Conservation (phyloP, 2,797 vertebrate genomes). For the Natrix natrix region DNA sequence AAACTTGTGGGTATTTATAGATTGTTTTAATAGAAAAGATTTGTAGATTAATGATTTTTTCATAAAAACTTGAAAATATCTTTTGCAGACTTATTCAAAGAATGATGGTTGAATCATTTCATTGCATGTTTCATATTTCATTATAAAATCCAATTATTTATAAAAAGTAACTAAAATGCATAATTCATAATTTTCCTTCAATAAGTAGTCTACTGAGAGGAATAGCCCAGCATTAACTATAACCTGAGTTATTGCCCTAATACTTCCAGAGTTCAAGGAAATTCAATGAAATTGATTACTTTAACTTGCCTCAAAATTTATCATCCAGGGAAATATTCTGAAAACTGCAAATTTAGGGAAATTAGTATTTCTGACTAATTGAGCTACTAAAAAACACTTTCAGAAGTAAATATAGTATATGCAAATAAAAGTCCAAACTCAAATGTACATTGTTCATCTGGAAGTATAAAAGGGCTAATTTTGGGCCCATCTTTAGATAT, state of each 20-base stretch:
- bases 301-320: background rate
- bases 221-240: background rate
- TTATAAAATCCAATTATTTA: background rate
- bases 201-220: background rate
- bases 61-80: background rate
- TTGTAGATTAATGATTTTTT: background rate
- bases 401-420: background rate
- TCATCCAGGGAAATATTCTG: background rate
- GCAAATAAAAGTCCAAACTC: background rate
- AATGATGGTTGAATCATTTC: background rate
- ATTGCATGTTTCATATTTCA: background rate
- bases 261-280: background rate
- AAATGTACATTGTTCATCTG: background rate
- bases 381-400: background rate
- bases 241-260: background rate
- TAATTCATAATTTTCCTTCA: background rate
- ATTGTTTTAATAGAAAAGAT: background rate
- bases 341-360: background rate
- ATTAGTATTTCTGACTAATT: background rate
- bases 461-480: background rate
- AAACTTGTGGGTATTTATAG: background rate
- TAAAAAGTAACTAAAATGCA: background rate
- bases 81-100: background rate
- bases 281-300: background rate
- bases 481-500: background rate